Evolutionary conservation across 2,888 invertebrate species (phyloP).

Genomic region (Zonitis immaculata): DNA sequence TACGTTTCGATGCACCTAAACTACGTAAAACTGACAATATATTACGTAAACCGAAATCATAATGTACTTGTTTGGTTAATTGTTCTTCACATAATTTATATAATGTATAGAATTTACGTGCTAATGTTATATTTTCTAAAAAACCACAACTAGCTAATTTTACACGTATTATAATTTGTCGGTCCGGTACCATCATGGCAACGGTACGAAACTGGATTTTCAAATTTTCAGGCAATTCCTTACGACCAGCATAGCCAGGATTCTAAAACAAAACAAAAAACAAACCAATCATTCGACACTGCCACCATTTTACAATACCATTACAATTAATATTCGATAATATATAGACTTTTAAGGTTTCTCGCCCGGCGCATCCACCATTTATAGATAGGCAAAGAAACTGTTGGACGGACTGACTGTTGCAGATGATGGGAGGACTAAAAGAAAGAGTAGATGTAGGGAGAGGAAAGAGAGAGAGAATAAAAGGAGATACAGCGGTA

Average conservation of each 20-base stretch:
- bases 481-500: too few relatives aligned
- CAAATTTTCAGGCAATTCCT: conserved; percentile 93
- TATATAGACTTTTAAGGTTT: too few relatives aligned
- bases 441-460: too few relatives aligned
- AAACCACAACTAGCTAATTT: conserved; percentile 96
- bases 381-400: too few relatives aligned
- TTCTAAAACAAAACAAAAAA: conserved; percentile 59
- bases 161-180: conserved; percentile 95
- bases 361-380: too few relatives aligned
- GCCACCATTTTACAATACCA: too few relatives aligned
- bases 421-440: too few relatives aligned
- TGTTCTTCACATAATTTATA: conserved; percentile 98
- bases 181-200: conserved; percentile 98
- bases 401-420: too few relatives aligned
- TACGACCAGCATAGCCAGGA: conserved; percentile 94
- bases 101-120: conserved; percentile 92
- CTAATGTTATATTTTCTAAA: conserved; percentile 89
- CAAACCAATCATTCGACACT: too few relatives aligned
- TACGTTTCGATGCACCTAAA: conserved; percentile 85
- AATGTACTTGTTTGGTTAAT: conserved; percentile 93
- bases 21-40: conserved; percentile 92
- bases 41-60: conserved; percentile 94
- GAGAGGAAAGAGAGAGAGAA: too few relatives aligned
- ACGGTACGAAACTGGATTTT: conserved; percentile 97
- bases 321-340: too few relatives aligned